Evolutionary conservation across 2,888 invertebrate genomes (phyloP).

Genomic region (Aspidiotus rigidus): DNA sequence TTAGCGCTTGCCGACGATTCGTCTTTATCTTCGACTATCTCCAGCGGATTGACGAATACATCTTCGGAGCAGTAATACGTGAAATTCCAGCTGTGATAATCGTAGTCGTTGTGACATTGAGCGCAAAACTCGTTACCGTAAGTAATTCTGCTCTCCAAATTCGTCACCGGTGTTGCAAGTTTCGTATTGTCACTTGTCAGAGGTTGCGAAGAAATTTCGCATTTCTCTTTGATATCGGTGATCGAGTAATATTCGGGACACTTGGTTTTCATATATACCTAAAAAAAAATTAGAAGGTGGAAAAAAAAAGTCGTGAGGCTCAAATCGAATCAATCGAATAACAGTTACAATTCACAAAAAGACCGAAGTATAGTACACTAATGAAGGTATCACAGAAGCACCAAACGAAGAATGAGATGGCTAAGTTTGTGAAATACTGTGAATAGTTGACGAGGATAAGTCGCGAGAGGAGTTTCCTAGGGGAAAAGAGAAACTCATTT

Average conservation of each 20-base stretch:
- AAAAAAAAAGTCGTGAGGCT: not conserved
- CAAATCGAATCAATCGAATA: too few relatives aligned
- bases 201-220: constrained; percentile 4
- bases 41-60: not conserved
- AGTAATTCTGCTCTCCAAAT: constrained; percentile 7
- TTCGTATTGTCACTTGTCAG: constrained; percentile 9
- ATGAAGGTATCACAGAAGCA: too few relatives aligned
- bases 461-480: too few relatives aligned
- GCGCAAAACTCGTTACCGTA: constrained; percentile 25
- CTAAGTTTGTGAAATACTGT: too few relatives aligned
- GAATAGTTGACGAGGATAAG: too few relatives aligned
- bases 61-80: not conserved
- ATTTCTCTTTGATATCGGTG: constrained; percentile 9
- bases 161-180: constrained; percentile 15
- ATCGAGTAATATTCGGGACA: constrained; percentile 14
- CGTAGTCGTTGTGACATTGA: constrained; percentile 10
- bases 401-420: too few relatives aligned
- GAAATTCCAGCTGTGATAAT: constrained; percentile 13
- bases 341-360: too few relatives aligned
- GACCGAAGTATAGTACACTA: too few relatives aligned
- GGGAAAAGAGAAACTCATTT: too few relatives aligned
- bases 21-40: not conserved
- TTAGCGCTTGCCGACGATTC: not conserved
- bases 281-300: not conserved
- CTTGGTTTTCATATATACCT: constrained; percentile 16